Conservation (phyloP, 2,888 invertebrate genomes). For the Trypoxylon attenuatum region DNA sequence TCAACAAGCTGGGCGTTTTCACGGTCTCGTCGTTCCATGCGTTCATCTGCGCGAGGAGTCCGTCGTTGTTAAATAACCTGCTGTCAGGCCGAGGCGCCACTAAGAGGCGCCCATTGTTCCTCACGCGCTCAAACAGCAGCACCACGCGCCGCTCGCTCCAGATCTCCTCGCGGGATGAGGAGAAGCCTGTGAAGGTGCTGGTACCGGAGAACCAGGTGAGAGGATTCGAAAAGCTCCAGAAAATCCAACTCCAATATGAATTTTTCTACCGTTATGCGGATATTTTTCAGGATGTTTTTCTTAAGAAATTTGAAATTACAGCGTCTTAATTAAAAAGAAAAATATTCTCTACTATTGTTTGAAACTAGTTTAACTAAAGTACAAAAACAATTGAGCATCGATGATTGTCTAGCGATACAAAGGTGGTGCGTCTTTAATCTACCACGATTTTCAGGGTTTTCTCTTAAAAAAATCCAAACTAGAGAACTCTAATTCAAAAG, state of each 20-base stretch:
- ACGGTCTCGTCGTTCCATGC: constrained; percentile 99
- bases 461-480: no score
- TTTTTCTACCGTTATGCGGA: no score
- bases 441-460: no score
- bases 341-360: no score
- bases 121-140: constrained; percentile 92
- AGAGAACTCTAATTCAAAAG: no score
- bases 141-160: constrained; percentile 92
- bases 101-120: constrained; percentile 90
- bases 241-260: no score
- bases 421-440: no score
- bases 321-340: no score
- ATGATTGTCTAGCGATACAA: no score
- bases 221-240: no score
- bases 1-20: constrained; percentile 97
- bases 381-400: no score
- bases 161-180: constrained; percentile 91
- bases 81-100: constrained; percentile 93
- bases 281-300: neutral
- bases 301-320: neutral
- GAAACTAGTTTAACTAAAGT: no score
- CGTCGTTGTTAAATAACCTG: constrained; percentile 92
- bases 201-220: constrained; percentile 86
- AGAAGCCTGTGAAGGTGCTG: constrained; percentile 92
- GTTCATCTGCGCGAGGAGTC: constrained; percentile 96